These are phyloP conservation scores for Cheilosia soror DNA, from an alignment of 2,888 invertebrate genomes.

Conservation along the genomic window DNA sequence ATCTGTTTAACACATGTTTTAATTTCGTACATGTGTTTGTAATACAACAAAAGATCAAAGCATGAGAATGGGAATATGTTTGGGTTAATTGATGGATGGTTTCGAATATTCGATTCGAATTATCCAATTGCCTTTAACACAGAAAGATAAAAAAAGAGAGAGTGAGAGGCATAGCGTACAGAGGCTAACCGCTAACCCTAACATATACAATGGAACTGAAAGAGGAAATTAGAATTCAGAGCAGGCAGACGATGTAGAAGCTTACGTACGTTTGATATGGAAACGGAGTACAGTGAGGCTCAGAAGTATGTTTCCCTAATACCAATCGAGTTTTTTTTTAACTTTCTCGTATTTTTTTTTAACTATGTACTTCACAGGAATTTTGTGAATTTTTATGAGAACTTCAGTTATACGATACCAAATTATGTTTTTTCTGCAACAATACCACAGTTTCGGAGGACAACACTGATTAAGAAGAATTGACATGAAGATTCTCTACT, in stretches of 20 bases:
- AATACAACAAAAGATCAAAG: conserved; percentile 1
- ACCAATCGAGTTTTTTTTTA: no score
- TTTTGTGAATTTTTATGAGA: no score
- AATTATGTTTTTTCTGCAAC: no score
- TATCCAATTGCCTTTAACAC: conserved; percentile 14
- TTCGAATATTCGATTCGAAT: not conserved
- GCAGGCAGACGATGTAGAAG: not conserved
- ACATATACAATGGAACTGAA: conserved; percentile 1
- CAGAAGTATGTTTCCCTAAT: not conserved
- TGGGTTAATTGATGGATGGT: conserved; percentile 2
- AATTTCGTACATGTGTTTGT: not conserved
- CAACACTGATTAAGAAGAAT: no score
- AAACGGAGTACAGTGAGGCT: conserved; percentile 7
- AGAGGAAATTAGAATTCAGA: conserved; percentile 38
- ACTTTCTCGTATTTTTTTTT: no score
- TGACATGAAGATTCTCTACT: no score
- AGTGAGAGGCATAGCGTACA: not conserved
- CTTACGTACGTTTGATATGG: not conserved
- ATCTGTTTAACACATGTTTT: not conserved
- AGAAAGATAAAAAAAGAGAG: not conserved
- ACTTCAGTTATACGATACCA: no score
- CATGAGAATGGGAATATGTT: not conserved
- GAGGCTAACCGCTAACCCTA: no score
- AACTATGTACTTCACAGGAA: no score
- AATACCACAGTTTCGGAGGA: no score